Evolutionary conservation across 2,888 invertebrate genomes (phyloP).

Genomic region (Lordiphosa fenestrarum): DNA sequence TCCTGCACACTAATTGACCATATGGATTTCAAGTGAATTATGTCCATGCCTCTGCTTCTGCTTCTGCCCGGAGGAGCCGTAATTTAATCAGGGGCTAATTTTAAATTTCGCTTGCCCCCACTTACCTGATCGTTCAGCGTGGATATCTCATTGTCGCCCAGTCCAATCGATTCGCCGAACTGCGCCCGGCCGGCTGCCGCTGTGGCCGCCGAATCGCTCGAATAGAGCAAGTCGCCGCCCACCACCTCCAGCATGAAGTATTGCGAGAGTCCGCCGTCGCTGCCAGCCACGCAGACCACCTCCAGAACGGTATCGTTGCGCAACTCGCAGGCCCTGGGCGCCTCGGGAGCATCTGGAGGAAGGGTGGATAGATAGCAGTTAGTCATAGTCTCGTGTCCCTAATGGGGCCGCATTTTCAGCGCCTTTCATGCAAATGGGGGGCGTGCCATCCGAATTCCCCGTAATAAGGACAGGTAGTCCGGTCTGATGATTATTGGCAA

Average conservation of each 20-base stretch:
- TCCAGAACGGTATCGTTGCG: constrained; percentile 85
- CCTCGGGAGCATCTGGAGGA: constrained; percentile 86
- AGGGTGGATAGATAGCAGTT: constrained; percentile 24
- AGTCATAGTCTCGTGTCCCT: constrained; percentile 31
- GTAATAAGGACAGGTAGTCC: constrained; percentile 24
- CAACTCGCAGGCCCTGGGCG: constrained; percentile 88
- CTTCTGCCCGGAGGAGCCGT: constrained; percentile 31
- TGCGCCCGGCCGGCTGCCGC: constrained; percentile 39
- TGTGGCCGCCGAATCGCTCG: constrained; percentile 79
- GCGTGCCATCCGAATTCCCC: constrained; percentile 33
- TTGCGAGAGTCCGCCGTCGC: constrained; percentile 90
- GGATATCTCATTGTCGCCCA: constrained; percentile 83
- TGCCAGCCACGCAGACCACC: constrained; percentile 88
- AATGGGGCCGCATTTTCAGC: constrained; percentile 27
- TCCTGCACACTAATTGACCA: constrained; percentile 69
- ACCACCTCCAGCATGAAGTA: constrained; percentile 90
- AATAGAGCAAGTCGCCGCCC: constrained; percentile 82
- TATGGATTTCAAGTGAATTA: constrained; percentile 63
- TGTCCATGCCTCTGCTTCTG: constrained; percentile 20
- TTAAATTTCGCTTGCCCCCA: constrained; percentile 16
- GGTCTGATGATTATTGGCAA: constrained; percentile 50
- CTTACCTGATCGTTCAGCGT: constrained; percentile 85
- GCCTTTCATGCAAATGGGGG: constrained; percentile 43
- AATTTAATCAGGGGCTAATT: constrained; percentile 43
- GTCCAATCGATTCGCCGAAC: constrained; percentile 76